Percentiles rank a stretch among this genome's conserved stretches.
These are phyloP conservation scores for Drosophila mercatorum DNA, from an alignment of 2,888 invertebrate species.

Conservation along the genomic window DNA sequence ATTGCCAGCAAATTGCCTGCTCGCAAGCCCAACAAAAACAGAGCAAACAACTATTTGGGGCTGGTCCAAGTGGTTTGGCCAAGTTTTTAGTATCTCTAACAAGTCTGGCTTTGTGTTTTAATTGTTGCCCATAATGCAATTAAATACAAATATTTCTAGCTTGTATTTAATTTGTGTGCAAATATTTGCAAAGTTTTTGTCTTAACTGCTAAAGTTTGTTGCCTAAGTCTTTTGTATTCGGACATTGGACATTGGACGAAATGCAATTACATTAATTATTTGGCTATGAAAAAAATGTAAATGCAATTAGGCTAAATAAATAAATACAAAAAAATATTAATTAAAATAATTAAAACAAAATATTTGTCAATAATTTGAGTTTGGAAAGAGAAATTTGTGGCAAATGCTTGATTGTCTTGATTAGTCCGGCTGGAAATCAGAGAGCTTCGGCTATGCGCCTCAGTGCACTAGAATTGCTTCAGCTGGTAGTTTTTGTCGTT, in stretches of 20 bases:
- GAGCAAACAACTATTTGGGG: constrained; percentile 25
- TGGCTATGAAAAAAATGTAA: constrained; percentile 52
- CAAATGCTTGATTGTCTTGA: neutral
- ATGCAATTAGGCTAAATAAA: constrained; percentile 47
- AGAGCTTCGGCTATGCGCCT: constrained; percentile 26
- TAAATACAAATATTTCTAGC: constrained; percentile 66
- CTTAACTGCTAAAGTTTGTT: constrained; percentile 23
- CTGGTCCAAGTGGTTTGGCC: constrained; percentile 50
- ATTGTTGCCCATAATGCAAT: constrained; percentile 71
- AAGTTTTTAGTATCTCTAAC: constrained; percentile 47
- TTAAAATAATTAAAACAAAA: constrained; percentile 2
- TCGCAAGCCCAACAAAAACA: constrained; percentile 33
- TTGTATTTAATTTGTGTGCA: constrained; percentile 62
- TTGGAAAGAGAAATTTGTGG: neutral
- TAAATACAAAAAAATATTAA: neutral
- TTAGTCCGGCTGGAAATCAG: neutral
- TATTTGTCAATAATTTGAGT: neutral
- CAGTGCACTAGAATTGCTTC: constrained; percentile 35
- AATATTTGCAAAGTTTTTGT: constrained; percentile 42
- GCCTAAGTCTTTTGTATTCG: constrained; percentile 35
- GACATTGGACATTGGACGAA: constrained; percentile 25
- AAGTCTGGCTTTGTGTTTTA: constrained; percentile 54
- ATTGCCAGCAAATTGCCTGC: constrained; percentile 61
- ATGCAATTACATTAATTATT: constrained; percentile 61
- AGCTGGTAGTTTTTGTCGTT: neutral